phyloP scores from a whole-genome alignment of 2,113 vertebrate genomes.

The Murina feae region DNA sequence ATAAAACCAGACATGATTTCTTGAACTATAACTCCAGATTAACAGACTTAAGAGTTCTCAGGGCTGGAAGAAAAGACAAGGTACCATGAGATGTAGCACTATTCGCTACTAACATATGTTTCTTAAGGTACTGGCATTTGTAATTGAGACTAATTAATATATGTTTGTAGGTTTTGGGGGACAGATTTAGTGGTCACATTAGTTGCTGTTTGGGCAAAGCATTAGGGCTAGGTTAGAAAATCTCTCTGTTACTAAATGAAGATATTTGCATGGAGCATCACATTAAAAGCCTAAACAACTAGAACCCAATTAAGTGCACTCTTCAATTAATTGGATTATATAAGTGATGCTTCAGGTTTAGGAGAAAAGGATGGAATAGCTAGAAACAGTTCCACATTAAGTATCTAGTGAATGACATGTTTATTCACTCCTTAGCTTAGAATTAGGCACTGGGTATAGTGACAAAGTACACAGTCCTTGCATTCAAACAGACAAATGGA shows the following conservation, averaged over 20 bases:
- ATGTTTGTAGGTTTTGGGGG: not conserved
- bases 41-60: not conserved
- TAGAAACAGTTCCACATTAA: not conserved
- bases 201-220: not conserved
- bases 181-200: not conserved
- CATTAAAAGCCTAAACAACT: not conserved
- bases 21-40: not conserved
- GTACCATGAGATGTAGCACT: not conserved
- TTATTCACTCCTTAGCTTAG: not conserved
- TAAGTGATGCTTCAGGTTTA: not conserved
- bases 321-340: not conserved
- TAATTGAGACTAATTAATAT: not conserved
- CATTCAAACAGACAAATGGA: not conserved
- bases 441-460: not conserved
- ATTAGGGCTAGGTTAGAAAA: not conserved
- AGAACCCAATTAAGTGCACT: not conserved
- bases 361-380: not conserved
- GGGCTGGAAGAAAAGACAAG: not conserved
- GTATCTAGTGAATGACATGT: not conserved
- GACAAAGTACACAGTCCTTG: not conserved
- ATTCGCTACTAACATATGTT: constrained; percentile 6
- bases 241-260: not conserved
- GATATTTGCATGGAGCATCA: not conserved
- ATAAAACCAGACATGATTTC: not conserved
- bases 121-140: not conserved